These are phyloP conservation scores for Nephrotoma flavescens DNA, from an alignment of 2,888 invertebrate species.

Conservation along the genomic window DNA sequence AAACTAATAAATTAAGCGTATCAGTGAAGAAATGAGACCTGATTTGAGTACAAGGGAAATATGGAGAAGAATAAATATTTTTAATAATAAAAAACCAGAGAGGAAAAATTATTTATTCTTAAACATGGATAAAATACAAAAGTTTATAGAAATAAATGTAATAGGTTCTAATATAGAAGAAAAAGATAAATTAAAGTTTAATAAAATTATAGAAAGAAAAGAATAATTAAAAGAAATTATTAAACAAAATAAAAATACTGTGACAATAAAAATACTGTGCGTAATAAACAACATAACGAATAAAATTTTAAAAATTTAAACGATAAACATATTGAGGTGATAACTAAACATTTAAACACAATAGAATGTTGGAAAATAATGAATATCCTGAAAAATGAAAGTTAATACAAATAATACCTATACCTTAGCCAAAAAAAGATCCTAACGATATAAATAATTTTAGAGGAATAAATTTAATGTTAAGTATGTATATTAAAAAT, in stretches of 20 bases:
- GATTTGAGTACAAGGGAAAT: background rate
- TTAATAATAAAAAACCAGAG: background rate
- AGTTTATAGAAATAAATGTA: too few relatives aligned
- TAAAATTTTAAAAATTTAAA: background rate
- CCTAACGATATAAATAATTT: background rate
- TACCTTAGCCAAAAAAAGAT: background rate
- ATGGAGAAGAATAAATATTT: too few relatives aligned
- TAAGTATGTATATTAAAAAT: background rate
- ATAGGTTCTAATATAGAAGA: background rate
- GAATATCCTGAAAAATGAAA: background rate
- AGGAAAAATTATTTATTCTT: background rate
- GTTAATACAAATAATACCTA: background rate
- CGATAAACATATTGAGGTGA: background rate
- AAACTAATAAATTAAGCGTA: background rate
- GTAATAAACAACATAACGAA: background rate
- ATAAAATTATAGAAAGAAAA: background rate
- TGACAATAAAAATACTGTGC: background rate
- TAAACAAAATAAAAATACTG: too few relatives aligned
- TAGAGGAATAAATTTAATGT: background rate
- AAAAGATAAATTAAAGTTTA: background rate
- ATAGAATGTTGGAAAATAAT: background rate
- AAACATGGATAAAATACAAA: background rate
- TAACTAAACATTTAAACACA: background rate
- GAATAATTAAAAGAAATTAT: too few relatives aligned
- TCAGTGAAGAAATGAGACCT: background rate